A percentile compares a stretch with the other conserved stretches of the same genome.
Evolutionary conservation across 2,888 invertebrate genomes (phyloP).

Genomic region (Cheilosia vernalis): DNA sequence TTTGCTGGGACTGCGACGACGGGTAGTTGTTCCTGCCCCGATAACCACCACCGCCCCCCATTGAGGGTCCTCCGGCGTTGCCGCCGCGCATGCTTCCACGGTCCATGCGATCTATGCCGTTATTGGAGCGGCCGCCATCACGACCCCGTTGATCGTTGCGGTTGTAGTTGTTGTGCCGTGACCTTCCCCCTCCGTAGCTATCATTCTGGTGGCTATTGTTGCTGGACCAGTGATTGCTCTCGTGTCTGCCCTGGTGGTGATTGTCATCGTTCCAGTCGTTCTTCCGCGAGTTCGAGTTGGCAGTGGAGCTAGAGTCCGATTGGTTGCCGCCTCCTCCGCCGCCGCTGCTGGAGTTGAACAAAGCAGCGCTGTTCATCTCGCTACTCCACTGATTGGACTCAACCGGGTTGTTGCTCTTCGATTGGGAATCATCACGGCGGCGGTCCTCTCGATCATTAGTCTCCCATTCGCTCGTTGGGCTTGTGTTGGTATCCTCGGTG

Average conservation of each 20-base stretch:
- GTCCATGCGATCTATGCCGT: slow-evolving; percentile 78
- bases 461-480: slow-evolving; percentile 61
- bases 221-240: slow-evolving; percentile 77
- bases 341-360: slow-evolving; percentile 76
- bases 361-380: slow-evolving; percentile 80
- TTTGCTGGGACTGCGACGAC: slow-evolving; percentile 77
- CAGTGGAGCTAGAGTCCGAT: slow-evolving; percentile 76
- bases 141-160: slow-evolving; percentile 78
- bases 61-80: slow-evolving; percentile 54
- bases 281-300: slow-evolving; percentile 78
- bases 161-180: slow-evolving; percentile 76
- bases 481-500: slow-evolving; percentile 54
- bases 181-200: slow-evolving; percentile 72
- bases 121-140: slow-evolving; percentile 77
- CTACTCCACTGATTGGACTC: slow-evolving; percentile 81
- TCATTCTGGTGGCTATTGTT: slow-evolving; percentile 62
- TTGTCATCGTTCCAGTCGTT: slow-evolving; percentile 67
- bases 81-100: slow-evolving; percentile 79
- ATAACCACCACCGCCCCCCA: slow-evolving; percentile 57
- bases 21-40: slow-evolving; percentile 76
- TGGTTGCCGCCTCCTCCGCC: slow-evolving; percentile 68
- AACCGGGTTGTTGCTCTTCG: slow-evolving; percentile 36
- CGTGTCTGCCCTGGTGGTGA: slow-evolving; percentile 60
- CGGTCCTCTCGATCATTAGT: slow-evolving; percentile 57
- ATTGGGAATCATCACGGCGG: slow-evolving; percentile 54